Percentiles rank a stretch among this genome's conserved stretches.
phyloP scores from a whole-genome alignment of 2,888 invertebrate genomes.

The Epistrophella euchroma region DNA sequence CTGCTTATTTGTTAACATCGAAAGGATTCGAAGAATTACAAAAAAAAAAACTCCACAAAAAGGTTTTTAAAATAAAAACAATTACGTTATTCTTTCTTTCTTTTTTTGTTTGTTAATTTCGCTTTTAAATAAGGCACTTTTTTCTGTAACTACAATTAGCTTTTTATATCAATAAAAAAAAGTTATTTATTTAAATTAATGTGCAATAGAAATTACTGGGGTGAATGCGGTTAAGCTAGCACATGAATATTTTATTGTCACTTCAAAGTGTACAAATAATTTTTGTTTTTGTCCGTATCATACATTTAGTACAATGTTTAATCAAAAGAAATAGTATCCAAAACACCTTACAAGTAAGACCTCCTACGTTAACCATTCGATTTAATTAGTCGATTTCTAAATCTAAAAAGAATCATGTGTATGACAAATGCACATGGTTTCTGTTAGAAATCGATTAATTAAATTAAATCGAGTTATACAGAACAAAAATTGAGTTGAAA shows the following conservation, averaged over 20 bases:
- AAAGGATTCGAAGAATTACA: constrained; percentile 48
- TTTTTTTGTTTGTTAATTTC: constrained; percentile 56
- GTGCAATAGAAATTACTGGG: background rate
- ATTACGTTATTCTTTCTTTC: constrained; percentile 50
- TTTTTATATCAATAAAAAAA: background rate
- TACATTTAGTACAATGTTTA: too few species aligned
- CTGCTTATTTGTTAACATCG: constrained; percentile 55
- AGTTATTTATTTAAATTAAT: background rate
- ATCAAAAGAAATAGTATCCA: too few species aligned
- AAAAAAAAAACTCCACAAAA: constrained; percentile 48
- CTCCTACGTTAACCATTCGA: too few species aligned
- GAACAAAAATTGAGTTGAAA: background rate
- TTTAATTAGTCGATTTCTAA: too few species aligned
- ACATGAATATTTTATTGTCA: too few species aligned
- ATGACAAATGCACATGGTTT: too few species aligned
- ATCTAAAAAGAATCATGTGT: too few species aligned
- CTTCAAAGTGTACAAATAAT: too few species aligned
- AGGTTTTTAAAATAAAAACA: constrained; percentile 55
- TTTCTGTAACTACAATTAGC: constrained; percentile 23
- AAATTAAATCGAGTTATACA: background rate
- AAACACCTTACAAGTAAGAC: too few species aligned
- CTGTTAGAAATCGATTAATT: too few species aligned
- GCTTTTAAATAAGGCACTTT: constrained; percentile 47
- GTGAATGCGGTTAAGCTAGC: background rate
- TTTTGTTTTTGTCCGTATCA: too few species aligned